Conservation (phyloP, 2,888 invertebrate genomes). For the Trichacis sp. region DNA sequence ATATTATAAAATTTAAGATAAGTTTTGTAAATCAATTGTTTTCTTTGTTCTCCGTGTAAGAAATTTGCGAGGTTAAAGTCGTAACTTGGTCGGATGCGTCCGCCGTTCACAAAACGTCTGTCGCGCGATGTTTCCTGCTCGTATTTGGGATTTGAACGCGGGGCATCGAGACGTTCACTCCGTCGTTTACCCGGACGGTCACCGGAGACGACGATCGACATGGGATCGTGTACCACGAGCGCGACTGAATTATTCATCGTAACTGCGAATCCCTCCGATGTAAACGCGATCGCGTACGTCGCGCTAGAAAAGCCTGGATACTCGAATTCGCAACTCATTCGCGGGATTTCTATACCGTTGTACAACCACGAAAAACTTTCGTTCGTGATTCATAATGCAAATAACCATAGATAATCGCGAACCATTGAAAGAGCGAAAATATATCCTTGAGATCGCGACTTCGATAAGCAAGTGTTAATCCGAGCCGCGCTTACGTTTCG, state of each 20-base stretch:
- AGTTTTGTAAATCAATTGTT: too few relatives aligned
- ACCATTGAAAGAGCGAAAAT: constrained; percentile 3
- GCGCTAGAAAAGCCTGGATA: background rate
- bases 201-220: constrained; percentile 29
- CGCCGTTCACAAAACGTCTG: constrained; percentile 58
- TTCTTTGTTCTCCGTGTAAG: background rate
- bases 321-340: background rate
- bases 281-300: background rate
- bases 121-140: constrained; percentile 47
- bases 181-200: constrained; percentile 47
- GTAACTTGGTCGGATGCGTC: constrained; percentile 56
- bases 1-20: too few relatives aligned
- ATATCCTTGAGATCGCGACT: constrained; percentile 7
- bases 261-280: background rate
- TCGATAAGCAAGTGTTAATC: constrained; percentile 6
- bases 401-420: constrained; percentile 1
- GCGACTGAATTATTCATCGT: constrained; percentile 31
- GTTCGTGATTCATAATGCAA: constrained; percentile 6
- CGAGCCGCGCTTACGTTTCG: constrained; percentile 2
- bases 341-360: background rate
- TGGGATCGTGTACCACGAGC: constrained; percentile 35
- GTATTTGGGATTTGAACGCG: constrained; percentile 50
- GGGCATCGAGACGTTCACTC: constrained; percentile 44
- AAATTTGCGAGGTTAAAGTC: constrained; percentile 28
- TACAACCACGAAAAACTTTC: background rate